phyloP scores from a whole-genome alignment of 2,113 vertebrate species.

The Brachyhypopomus gauderio region DNA sequence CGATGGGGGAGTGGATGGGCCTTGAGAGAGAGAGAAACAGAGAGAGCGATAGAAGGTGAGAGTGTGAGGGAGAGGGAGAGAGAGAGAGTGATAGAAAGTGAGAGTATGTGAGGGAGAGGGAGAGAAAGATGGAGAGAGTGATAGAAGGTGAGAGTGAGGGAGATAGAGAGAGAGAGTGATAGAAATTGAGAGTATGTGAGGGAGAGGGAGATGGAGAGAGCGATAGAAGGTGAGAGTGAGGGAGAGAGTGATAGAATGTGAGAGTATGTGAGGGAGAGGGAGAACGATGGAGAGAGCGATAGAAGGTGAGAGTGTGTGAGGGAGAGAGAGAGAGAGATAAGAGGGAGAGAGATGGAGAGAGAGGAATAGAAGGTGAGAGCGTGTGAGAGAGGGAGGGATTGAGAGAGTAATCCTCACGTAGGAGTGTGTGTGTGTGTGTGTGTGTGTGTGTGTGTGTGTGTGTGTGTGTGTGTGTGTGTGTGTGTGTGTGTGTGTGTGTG shows the following conservation, averaged over 20 bases:
- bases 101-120: not conserved
- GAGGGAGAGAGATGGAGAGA: not conserved
- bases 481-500: not conserved
- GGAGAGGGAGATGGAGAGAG: not conserved
- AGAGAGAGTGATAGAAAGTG: constrained; percentile 30
- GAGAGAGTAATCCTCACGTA: not conserved
- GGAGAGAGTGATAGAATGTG: too few relatives aligned
- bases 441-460: not conserved
- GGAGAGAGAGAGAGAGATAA: not conserved
- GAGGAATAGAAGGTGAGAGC: not conserved
- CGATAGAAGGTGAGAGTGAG: not conserved
- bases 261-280: not conserved
- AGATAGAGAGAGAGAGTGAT: constrained; percentile 9
- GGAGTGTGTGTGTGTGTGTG: not conserved
- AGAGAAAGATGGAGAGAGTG: too few relatives aligned
- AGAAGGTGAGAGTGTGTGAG: not conserved
- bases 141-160: not conserved
- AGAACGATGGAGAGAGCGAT: too few relatives aligned
- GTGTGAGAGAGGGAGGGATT: not conserved
- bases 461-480: not conserved
- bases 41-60: not conserved
- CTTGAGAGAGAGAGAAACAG: not conserved
- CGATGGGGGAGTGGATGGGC: too few relatives aligned
- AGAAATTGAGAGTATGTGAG: not conserved
- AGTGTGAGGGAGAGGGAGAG: not conserved